Conservation (phyloP, 2,888 invertebrate species). For the Scelioninae gen. 1 region DNA sequence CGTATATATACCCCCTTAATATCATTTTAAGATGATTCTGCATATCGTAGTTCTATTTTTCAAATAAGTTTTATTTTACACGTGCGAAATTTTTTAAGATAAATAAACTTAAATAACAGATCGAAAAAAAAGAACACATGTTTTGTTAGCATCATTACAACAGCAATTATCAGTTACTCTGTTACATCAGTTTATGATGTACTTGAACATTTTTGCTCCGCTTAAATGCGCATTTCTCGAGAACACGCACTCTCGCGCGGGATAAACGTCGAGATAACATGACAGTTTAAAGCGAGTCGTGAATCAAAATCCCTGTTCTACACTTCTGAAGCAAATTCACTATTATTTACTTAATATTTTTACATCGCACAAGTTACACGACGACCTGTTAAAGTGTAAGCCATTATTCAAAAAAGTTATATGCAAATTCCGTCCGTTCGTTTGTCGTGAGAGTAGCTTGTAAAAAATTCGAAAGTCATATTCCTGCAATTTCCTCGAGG, state of each 20-base stretch:
- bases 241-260: conserved; percentile 35
- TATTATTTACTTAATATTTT: conserved; percentile 47
- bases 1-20: too few species aligned
- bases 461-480: conserved; percentile 54
- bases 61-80: too few species aligned
- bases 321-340: conserved; percentile 20
- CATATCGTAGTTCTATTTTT: too few species aligned
- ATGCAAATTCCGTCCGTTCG: conserved; percentile 35
- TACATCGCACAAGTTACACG: conserved; percentile 44
- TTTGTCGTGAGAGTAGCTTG: conserved; percentile 35
- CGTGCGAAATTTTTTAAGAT: too few species aligned
- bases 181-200: conserved; percentile 48
- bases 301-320: conserved; percentile 49
- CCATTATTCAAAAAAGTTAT: conserved; percentile 42
- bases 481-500: conserved; percentile 28
- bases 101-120: too few species aligned
- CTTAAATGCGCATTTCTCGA: conserved; percentile 45
- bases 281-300: conserved; percentile 52
- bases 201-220: conserved; percentile 36
- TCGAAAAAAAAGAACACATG: conserved; percentile 5
- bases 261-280: conserved; percentile 45
- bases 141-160: conserved; percentile 24
- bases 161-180: conserved; percentile 50
- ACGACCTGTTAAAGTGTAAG: conserved; percentile 45
- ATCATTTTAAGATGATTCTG: too few species aligned